Percentiles rank a stretch among this genome's conserved stretches.
These are phyloP conservation scores for Novumbra hubbsi DNA, from an alignment of 2,797 vertebrate species.

Conservation along the genomic window DNA sequence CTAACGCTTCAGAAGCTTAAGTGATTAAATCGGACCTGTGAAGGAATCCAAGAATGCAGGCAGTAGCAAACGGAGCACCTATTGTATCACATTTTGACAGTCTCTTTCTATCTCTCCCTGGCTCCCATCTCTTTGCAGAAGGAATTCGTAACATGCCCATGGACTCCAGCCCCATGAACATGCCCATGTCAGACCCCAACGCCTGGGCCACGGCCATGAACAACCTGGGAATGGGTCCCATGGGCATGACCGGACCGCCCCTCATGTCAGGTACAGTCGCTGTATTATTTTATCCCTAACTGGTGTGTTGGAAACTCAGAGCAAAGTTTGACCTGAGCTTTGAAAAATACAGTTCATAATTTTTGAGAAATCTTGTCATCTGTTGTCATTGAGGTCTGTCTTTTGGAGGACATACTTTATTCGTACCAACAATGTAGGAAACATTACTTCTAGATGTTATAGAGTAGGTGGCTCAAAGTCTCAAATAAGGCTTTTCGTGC, in stretches of 20 bases:
- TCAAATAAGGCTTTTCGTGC: no score
- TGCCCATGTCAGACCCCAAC: slow-evolving; percentile 89
- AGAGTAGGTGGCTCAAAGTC: no score
- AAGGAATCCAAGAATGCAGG: background rate
- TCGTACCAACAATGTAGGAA: no score
- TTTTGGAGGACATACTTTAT: no score
- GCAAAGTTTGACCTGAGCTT: no score
- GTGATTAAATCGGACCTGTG: slow-evolving; percentile 10
- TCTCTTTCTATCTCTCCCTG: background rate
- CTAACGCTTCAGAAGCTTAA: background rate
- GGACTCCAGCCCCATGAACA: slow-evolving; percentile 84
- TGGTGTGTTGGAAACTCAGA: no score
- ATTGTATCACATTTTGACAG: background rate
- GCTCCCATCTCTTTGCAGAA: slow-evolving; percentile 68
- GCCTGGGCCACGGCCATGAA: slow-evolving; percentile 95
- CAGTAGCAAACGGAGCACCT: background rate
- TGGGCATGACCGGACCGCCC: slow-evolving; percentile 87
- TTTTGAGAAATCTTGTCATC: no score
- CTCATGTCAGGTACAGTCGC: slow-evolving; percentile 83
- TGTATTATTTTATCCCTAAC: background rate
- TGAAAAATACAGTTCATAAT: no score
- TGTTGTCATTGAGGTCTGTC: no score
- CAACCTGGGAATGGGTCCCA: slow-evolving; percentile 91
- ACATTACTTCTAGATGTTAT: no score
- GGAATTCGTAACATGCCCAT: slow-evolving; percentile 82